Evolutionary conservation across 2,113 vertebrate species (phyloP).

Genomic region (Cettia cetti): DNA sequence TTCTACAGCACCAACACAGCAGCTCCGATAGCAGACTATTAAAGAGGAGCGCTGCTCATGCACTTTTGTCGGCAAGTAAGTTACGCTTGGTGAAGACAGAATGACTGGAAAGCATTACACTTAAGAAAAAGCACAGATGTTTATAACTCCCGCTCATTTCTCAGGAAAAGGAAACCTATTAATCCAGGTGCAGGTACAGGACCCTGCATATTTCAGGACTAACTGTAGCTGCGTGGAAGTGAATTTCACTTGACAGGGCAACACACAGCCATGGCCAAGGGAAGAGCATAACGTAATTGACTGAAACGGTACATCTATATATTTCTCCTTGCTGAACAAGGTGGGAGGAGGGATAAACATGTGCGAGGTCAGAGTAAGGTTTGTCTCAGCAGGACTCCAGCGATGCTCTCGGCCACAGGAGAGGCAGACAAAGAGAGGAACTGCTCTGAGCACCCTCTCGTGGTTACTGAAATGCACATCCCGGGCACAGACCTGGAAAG

Average conservation of each 20-base stretch:
- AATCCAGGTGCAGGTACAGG: slow-evolving; percentile 18
- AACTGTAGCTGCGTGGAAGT: not conserved
- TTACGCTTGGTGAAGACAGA: slow-evolving; percentile 70
- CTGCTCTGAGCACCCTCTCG: slow-evolving; percentile 37
- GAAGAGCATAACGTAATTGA: slow-evolving; percentile 6
- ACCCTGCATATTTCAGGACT: not conserved
- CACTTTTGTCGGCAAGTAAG: slow-evolving; percentile 74
- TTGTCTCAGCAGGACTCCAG: slow-evolving; percentile 26
- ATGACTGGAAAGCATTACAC: slow-evolving; percentile 56
- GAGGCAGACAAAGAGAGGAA: slow-evolving; percentile 40
- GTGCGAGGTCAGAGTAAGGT: not conserved
- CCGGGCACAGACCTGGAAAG: not conserved
- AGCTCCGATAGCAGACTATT: slow-evolving; percentile 67
- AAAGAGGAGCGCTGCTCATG: slow-evolving; percentile 69
- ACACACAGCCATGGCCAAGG: not conserved
- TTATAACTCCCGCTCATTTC: slow-evolving; percentile 45
- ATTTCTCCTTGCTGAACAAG: slow-evolving; percentile 45
- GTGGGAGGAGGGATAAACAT: slow-evolving; percentile 42
- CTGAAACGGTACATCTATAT: slow-evolving; percentile 6
- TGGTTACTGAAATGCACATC: not conserved
- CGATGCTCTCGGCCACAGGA: not conserved
- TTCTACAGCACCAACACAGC: slow-evolving; percentile 72
- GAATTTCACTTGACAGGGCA: not conserved
- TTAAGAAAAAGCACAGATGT: slow-evolving; percentile 61
- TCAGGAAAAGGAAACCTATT: slow-evolving; percentile 43